A percentile compares a stretch with the other conserved stretches of the same genome.
These are phyloP conservation scores for Oophaga sylvatica DNA, from an alignment of 2,797 vertebrate genomes.

Conservation along the genomic window DNA sequence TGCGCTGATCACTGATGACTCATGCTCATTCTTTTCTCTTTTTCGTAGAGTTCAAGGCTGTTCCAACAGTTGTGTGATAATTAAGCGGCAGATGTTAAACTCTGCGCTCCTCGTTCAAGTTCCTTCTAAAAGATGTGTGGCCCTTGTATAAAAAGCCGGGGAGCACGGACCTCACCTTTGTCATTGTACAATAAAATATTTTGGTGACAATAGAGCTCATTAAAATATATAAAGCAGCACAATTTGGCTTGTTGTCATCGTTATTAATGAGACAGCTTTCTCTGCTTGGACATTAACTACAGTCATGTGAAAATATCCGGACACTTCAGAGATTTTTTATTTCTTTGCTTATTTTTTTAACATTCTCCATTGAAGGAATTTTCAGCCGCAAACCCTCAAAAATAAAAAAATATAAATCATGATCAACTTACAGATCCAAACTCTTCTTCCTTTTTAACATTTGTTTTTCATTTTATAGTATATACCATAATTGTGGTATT, in stretches of 20 bases:
- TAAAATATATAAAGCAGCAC: background rate
- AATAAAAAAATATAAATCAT: too few species aligned
- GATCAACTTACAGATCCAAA: too few species aligned
- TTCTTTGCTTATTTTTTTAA: too few species aligned
- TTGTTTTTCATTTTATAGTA: too few species aligned
- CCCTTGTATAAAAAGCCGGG: background rate
- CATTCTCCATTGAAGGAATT: too few species aligned
- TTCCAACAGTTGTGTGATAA: conserved; percentile 46
- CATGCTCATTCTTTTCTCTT: conserved; percentile 33
- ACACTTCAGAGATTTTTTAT: too few species aligned
- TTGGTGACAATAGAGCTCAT: background rate
- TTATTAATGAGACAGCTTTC: background rate
- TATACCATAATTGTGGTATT: too few species aligned
- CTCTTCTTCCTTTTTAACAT: too few species aligned
- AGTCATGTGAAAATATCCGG: too few species aligned
- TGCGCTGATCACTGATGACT: conserved; percentile 48
- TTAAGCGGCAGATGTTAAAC: conserved; percentile 54
- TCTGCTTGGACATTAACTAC: background rate
- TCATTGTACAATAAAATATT: background rate
- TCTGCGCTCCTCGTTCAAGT: conserved; percentile 6
- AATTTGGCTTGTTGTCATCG: background rate
- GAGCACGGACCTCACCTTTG: background rate
- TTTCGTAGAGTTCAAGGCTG: conserved; percentile 30
- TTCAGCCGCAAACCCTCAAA: too few species aligned
- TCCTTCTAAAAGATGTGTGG: background rate